Percentiles rank a stretch among this genome's conserved stretches.
Evolutionary conservation across 2,113 vertebrate genomes (phyloP).

Genomic region (Dromaius novaehollandiae): DNA sequence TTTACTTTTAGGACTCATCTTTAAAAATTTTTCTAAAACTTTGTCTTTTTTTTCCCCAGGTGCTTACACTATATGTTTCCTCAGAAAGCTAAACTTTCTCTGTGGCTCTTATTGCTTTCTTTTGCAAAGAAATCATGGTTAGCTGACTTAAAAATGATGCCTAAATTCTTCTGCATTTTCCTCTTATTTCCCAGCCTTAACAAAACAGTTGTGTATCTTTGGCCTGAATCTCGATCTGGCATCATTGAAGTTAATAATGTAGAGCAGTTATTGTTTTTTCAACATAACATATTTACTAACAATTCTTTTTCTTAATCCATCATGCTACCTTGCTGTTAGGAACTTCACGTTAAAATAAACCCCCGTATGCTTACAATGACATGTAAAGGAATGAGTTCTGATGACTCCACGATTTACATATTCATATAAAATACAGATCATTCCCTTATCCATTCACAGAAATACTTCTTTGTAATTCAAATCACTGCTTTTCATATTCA

Average conservation of each 20-base stretch:
- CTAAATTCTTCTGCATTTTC: background rate
- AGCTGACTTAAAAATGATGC: background rate
- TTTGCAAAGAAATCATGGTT: background rate
- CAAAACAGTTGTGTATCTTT: background rate
- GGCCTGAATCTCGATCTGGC: background rate
- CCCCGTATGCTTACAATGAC: background rate
- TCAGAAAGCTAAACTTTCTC: background rate
- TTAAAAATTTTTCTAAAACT: background rate
- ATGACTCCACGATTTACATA: background rate
- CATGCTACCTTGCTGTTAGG: background rate
- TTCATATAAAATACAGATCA: background rate
- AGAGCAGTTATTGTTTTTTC: background rate
- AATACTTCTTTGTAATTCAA: background rate
- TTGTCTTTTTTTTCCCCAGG: background rate
- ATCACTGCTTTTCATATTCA: background rate
- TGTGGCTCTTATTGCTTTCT: background rate
- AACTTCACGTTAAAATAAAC: background rate
- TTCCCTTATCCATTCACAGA: background rate
- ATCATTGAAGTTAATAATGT: background rate
- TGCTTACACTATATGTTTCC: background rate
- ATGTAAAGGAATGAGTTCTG: background rate
- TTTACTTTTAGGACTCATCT: background rate
- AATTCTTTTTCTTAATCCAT: background rate
- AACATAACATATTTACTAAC: background rate
- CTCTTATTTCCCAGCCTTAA: background rate